Evolutionary conservation across 2,888 invertebrate genomes (phyloP).

Genomic region (Trachelus stipa): DNA sequence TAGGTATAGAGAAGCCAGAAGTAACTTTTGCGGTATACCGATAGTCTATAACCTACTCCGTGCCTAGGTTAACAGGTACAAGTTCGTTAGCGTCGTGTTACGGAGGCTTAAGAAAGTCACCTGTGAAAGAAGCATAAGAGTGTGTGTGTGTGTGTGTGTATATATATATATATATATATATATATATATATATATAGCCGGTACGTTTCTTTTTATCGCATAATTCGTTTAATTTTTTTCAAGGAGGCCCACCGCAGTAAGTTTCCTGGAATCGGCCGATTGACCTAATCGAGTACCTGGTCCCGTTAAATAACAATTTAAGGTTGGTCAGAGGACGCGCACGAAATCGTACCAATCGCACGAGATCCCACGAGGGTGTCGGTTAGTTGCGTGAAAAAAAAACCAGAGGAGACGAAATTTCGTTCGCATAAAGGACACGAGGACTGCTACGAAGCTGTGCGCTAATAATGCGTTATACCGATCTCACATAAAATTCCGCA

Average conservation of each 20-base stretch:
- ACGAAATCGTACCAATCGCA: neutral
- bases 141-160: no score
- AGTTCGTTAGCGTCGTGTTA: conserved; percentile 8
- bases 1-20: neutral
- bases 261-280: neutral
- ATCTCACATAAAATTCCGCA: neutral
- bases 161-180: neutral
- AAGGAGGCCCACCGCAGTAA: neutral
- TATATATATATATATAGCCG: neutral
- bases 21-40: neutral
- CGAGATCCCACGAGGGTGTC: neutral
- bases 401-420: neutral
- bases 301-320: conserved; percentile 4
- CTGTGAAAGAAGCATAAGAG: neutral
- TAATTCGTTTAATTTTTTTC: conserved; percentile 10
- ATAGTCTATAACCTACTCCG: neutral
- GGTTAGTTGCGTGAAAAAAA: neutral
- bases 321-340: neutral
- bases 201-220: conserved; percentile 4
- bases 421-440: neutral
- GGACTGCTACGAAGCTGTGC: neutral
- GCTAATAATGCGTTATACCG: neutral
- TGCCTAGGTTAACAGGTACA: neutral
- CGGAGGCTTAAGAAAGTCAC: neutral
- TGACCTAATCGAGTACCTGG: neutral